Base-by-base conservation (phyloP, 2,113 vertebrate species). In the Oncorhynchus nerka region DNA sequence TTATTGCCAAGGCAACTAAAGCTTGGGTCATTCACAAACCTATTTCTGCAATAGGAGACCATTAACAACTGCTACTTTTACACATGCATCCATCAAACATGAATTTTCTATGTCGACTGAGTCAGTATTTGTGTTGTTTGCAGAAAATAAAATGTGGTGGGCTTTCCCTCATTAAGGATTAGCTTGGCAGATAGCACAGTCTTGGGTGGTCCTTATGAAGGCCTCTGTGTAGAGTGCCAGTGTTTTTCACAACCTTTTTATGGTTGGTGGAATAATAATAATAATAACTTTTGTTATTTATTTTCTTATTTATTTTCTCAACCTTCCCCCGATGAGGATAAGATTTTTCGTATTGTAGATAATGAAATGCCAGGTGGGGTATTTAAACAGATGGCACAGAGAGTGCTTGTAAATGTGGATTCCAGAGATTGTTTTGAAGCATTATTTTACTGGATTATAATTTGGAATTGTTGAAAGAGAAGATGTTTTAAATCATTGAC, bases 251-350 rank as follows among this genome's bases (percentile, higher is more conserved):
- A 83, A 19, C 61, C 32, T 34, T 34, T 69, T 55, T 75, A 30
- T 75, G 68, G 67, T 68, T 73, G 79, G 68, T 73, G 28, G 64
- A 39, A 39, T 71, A 70, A 48, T 51, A 79, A 59, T 66, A 39
- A 39, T 71, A 70, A 48, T 51, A 79, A 59, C 68, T 64, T 66
- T 81, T 19, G 32, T 28, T 90, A 93, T 93, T 91, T 92, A 92
- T 91, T 92, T 69, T 59, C 26, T 79, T 92, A 93, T 93, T 93
- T 93, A 93, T 93, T 92, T 87, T 78, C 73, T 73, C 67, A 75
- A 76, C 24, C 70, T 62, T 75, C 88, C 85, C 9, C 78, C 76
- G 51, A 65, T 79, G 51, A 85, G 68, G 66, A 16, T 59, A 84
- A 75, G 32, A 81, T 26, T 57, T 45, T 59, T 75, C 30, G 81